Conservation (phyloP, 2,888 invertebrate genomes). For the Stenurella melanura region DNA sequence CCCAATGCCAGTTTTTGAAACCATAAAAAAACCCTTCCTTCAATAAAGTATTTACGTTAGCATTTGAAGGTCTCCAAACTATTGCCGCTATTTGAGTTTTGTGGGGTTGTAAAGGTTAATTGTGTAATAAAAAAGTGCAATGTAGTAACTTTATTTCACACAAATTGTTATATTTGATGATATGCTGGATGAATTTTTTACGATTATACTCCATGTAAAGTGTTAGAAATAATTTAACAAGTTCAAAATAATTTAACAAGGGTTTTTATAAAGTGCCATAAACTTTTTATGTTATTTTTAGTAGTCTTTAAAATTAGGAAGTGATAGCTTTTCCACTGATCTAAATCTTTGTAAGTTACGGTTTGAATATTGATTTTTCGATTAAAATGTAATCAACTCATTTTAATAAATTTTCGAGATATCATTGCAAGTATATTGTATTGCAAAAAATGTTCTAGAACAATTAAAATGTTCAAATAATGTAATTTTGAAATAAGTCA, state of each 20-base stretch:
- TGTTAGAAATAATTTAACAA: conserved; percentile 30
- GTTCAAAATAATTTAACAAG: conserved; percentile 29
- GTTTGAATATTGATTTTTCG: not conserved
- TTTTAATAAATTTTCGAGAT: not conserved
- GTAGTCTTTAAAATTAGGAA: not conserved
- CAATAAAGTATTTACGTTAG: conserved; percentile 56
- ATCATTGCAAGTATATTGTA: too few species aligned
- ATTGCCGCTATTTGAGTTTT: conserved; percentile 24
- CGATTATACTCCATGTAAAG: conserved; percentile 27
- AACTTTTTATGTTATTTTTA: not conserved
- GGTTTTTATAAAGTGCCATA: conserved; percentile 25
- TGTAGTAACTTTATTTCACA: conserved; percentile 39
- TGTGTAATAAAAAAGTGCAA: conserved; percentile 54
- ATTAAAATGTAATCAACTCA: not conserved
- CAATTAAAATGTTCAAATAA: too few species aligned
- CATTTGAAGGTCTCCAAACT: conserved; percentile 46
- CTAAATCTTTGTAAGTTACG: not conserved
- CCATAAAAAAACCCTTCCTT: conserved; percentile 63
- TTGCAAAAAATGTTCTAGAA: too few species aligned
- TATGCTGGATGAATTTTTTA: conserved; percentile 31
- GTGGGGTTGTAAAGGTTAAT: conserved; percentile 47
- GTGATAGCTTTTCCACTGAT: not conserved
- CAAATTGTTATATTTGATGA: conserved; percentile 45
- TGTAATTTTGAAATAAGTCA: too few species aligned
- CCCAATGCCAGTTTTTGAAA: conserved; percentile 57